Percentiles rank a stretch among this genome's conserved stretches.
Conservation (phyloP, 2,888 invertebrate genomes). For the Cantharis rustica region DNA sequence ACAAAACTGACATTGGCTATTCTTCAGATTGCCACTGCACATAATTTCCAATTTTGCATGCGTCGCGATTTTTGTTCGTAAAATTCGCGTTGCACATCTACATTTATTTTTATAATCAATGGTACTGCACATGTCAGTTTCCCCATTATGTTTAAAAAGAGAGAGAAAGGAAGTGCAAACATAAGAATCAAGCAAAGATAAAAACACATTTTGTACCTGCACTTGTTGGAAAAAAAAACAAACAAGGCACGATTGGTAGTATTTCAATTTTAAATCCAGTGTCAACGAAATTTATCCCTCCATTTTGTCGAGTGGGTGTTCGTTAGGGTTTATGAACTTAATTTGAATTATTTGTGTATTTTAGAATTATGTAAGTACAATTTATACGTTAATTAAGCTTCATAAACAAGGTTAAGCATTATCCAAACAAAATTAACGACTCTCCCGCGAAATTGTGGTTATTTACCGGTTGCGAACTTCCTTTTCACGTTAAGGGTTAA, state of each 20-base stretch:
- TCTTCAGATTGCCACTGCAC: too few species aligned
- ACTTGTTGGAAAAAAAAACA: background rate
- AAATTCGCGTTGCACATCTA: background rate
- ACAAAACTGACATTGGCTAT: too few species aligned
- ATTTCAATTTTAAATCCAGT: slow-evolving; percentile 33
- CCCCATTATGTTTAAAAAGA: too few species aligned
- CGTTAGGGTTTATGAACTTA: slow-evolving; percentile 9
- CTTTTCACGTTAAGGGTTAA: background rate
- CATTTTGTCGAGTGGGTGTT: slow-evolving; percentile 16
- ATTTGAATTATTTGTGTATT: background rate
- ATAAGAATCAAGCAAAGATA: background rate
- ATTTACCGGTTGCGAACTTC: background rate
- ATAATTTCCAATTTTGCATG: too few species aligned
- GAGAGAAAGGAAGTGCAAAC: background rate
- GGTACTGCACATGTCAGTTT: background rate
- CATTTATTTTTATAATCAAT: background rate
- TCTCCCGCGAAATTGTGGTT: background rate
- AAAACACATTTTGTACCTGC: background rate
- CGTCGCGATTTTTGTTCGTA: too few species aligned
- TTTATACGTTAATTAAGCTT: background rate
- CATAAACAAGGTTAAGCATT: background rate
- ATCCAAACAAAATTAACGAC: background rate
- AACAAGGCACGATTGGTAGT: background rate
- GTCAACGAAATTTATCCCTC: slow-evolving; percentile 16
- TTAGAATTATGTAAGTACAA: background rate